phyloP scores from a whole-genome alignment of 2,113 vertebrate genomes.

The Phalacrocorax aristotelis region DNA sequence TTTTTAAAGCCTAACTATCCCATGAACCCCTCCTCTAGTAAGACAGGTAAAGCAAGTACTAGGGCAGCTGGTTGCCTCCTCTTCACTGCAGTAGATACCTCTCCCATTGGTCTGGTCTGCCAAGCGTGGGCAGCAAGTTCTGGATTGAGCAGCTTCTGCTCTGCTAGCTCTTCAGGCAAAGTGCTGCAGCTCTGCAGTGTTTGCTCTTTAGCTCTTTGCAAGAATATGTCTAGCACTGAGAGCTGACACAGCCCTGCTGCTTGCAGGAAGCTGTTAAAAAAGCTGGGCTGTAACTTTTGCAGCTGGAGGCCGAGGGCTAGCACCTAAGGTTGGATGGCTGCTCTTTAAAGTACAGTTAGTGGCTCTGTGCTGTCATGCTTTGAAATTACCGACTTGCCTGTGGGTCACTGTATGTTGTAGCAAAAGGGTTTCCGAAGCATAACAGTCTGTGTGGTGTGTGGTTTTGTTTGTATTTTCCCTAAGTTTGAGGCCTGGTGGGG shows the following conservation, averaged over 20 bases:
- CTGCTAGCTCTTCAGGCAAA: neutral
- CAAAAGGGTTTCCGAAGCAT: neutral
- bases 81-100: neutral
- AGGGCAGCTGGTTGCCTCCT: neutral
- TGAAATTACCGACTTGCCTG: neutral
- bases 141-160: neutral
- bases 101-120: neutral
- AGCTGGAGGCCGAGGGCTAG: neutral
- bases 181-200: neutral
- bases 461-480: neutral
- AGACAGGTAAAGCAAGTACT: neutral
- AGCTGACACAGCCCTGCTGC: neutral
- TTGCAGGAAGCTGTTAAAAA: neutral
- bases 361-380: neutral
- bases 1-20: neutral
- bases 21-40: neutral
- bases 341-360: neutral
- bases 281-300: neutral
- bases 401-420: neutral
- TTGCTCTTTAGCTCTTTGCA: neutral
- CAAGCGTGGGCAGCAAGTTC: neutral
- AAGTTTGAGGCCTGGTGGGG: neutral
- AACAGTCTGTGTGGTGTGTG: neutral
- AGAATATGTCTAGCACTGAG: neutral
- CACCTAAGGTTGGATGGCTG: accelerated